These are phyloP conservation scores for Nebria ingens DNA, from an alignment of 1,140 invertebrate genomes.

Conservation along the genomic window DNA sequence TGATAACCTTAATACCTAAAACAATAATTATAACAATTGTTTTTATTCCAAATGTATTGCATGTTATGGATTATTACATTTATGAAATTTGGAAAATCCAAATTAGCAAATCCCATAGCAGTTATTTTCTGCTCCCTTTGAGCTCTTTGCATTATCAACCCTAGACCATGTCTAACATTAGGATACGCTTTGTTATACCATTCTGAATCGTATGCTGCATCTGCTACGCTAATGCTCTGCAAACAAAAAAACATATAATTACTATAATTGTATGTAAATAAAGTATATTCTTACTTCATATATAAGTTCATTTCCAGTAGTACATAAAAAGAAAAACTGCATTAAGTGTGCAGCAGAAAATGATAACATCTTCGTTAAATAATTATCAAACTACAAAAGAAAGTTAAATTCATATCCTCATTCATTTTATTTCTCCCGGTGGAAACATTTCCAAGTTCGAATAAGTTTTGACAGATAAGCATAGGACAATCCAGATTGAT, in stretches of 20 bases:
- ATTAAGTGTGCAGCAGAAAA: background rate
- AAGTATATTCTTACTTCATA: background rate
- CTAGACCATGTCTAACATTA: background rate
- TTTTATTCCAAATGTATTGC: too few species aligned
- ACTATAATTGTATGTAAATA: background rate
- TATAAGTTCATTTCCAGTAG: background rate
- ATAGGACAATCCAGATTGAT: too few species aligned
- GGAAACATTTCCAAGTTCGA: too few species aligned
- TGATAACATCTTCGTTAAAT: background rate
- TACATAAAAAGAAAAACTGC: background rate
- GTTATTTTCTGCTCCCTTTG: background rate
- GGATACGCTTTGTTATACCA: background rate
- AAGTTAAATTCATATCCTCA: background rate
- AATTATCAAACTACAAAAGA: slow-evolving; percentile 1
- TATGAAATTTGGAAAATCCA: background rate
- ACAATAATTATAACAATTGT: too few species aligned
- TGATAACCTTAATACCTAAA: too few species aligned
- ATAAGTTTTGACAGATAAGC: too few species aligned
- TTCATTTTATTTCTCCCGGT: too few species aligned
- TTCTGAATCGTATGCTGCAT: background rate
- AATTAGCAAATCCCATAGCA: background rate
- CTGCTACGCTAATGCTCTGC: background rate
- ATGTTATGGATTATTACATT: too few species aligned
- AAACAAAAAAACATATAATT: background rate
- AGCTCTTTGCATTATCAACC: background rate